Evolutionary conservation across 2,888 invertebrate genomes (phyloP).

Genomic region (Bursaphelenchus okinawaensis): DNA sequence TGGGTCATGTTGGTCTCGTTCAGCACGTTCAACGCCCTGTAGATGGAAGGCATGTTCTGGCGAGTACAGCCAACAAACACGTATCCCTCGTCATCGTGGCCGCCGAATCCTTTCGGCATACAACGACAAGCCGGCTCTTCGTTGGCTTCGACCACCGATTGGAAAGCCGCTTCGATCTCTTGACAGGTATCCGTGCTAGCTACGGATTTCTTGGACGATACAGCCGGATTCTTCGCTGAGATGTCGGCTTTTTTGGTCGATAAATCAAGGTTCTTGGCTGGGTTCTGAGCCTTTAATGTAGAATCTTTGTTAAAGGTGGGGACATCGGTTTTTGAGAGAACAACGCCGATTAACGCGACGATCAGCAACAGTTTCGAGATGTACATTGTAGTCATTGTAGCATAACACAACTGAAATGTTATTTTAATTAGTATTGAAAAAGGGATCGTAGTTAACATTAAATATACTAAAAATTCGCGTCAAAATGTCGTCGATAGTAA

Average conservation of each 20-base stretch:
- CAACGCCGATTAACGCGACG: background rate
- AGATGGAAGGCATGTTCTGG: slow-evolving; percentile 33
- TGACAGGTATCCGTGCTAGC: slow-evolving; percentile 7
- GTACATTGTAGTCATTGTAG: background rate
- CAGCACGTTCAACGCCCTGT: slow-evolving; percentile 34
- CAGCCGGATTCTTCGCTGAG: no score
- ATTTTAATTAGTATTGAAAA: no score
- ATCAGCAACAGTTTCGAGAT: background rate
- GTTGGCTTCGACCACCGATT: slow-evolving; percentile 2
- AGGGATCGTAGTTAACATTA: no score
- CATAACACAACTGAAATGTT: background rate
- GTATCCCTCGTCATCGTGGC: slow-evolving; percentile 8
- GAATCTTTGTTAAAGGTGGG: background rate
- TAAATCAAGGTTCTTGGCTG: no score
- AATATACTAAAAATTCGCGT: no score
- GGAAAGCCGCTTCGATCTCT: slow-evolving; percentile 11
- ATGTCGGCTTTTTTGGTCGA: no score
- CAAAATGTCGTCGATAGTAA: no score
- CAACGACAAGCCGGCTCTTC: slow-evolving; percentile 17
- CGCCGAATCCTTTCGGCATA: slow-evolving; percentile 15
- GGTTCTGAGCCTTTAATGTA: no score
- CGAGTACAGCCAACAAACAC: slow-evolving; percentile 42
- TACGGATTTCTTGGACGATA: no score
- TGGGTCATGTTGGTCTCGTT: slow-evolving; percentile 39
- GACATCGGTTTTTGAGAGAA: no score